Conservation (phyloP, 2,888 invertebrate species). For the Lochmaea crataegi region DNA sequence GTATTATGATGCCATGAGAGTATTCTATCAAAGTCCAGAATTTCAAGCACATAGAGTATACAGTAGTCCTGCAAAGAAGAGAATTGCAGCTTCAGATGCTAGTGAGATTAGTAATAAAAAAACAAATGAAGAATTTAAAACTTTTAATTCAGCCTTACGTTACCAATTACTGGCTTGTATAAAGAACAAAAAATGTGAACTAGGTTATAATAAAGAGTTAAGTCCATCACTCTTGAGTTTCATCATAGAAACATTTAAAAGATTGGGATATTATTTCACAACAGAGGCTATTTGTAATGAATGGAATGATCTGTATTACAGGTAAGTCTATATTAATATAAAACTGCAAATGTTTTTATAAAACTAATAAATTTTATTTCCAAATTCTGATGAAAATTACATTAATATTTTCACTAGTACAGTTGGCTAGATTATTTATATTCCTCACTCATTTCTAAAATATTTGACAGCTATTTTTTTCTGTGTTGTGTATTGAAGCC, state of each 20-base stretch:
- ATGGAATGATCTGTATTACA: constrained; percentile 37
- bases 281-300: constrained; percentile 34
- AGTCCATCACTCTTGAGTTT: constrained; percentile 19
- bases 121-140: constrained; percentile 8
- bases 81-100: constrained; percentile 9
- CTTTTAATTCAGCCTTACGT: constrained; percentile 21
- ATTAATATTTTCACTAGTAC: no score
- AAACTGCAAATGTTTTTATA: no score
- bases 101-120: constrained; percentile 15
- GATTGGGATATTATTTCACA: constrained; percentile 24
- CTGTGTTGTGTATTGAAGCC: neutral
- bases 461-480: neutral
- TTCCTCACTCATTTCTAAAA: neutral
- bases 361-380: no score
- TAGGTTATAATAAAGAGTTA: constrained; percentile 28
- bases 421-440: neutral
- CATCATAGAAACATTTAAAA: constrained; percentile 25
- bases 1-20: constrained; percentile 38
- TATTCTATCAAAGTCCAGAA: constrained; percentile 35
- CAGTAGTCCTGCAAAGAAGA: constrained; percentile 20
- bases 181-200: constrained; percentile 25
- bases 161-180: constrained; percentile 27
- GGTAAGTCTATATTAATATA: neutral
- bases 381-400: no score
- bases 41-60: constrained; percentile 14